Percentiles rank a stretch among this genome's conserved stretches.
Evolutionary conservation across 2,888 invertebrate species (phyloP).

Genomic region (Phengaris alcon): DNA sequence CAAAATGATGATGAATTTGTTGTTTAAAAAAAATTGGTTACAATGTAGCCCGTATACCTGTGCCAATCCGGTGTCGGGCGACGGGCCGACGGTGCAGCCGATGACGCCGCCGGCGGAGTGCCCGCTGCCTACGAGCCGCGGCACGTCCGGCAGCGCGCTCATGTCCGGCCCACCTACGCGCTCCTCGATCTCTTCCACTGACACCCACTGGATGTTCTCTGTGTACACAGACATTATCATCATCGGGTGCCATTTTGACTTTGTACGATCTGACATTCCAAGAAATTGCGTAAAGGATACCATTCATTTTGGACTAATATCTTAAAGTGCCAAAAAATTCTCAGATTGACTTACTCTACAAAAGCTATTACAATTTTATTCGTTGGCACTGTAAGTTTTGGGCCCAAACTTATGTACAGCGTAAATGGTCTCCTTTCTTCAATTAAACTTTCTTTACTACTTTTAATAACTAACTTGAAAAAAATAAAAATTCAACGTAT

Average conservation of each 20-base stretch:
- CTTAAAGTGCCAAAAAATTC: too few relatives aligned
- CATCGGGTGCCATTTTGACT: not conserved
- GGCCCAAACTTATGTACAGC: too few relatives aligned
- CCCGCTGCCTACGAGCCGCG: constrained; percentile 94
- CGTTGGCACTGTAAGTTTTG: too few relatives aligned
- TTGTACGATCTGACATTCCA: not conserved
- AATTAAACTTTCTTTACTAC: too few relatives aligned
- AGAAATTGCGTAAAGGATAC: not conserved
- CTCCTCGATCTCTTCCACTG: constrained; percentile 94
- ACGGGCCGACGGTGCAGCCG: constrained; percentile 92
- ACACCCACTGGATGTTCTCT: constrained; percentile 98
- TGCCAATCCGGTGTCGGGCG: constrained; percentile 68
- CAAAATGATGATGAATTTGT: too few relatives aligned
- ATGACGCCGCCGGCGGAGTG: constrained; percentile 98
- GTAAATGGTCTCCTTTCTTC: not conserved
- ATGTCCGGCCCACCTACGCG: constrained; percentile 85
- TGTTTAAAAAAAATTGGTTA: too few relatives aligned
- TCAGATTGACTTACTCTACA: too few relatives aligned
- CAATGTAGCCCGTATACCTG: constrained; percentile 52
- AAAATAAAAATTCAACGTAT: too few relatives aligned
- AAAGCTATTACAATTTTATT: too few relatives aligned
- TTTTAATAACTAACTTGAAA: too few relatives aligned
- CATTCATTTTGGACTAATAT: too few relatives aligned
- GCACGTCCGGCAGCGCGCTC: constrained; percentile 89
- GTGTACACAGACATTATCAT: not conserved